phyloP scores from a whole-genome alignment of 2,888 invertebrate species.

The Pristionchus maxplancki region DNA sequence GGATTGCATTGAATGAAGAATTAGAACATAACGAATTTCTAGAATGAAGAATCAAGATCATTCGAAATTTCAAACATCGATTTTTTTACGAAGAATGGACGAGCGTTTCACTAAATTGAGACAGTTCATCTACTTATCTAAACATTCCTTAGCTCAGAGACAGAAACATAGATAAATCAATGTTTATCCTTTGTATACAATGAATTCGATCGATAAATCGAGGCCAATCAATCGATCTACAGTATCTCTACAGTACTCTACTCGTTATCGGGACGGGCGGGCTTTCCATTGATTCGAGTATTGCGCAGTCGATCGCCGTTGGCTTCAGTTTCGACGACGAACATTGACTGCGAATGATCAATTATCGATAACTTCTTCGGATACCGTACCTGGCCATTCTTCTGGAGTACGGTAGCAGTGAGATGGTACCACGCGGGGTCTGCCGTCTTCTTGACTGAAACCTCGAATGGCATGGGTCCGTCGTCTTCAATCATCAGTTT shows the following conservation, averaged over 20 bases:
- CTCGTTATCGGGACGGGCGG: conserved; percentile 7
- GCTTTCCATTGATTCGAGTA: conserved; percentile 28
- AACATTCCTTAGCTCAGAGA: too few relatives aligned
- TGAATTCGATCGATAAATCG: conserved; percentile 31
- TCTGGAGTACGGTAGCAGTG: not conserved
- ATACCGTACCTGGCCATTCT: conserved; percentile 3
- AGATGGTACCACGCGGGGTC: conserved; percentile 13
- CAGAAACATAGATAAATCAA: not conserved
- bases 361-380: not conserved
- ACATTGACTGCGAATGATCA: not conserved
- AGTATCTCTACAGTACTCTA: not conserved
- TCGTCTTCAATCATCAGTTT: not conserved
- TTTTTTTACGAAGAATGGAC: too few relatives aligned
- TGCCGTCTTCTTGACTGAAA: not conserved
- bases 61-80: too few relatives aligned
- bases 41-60: too few relatives aligned
- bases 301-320: conserved; percentile 19
- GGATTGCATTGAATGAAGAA: too few relatives aligned
- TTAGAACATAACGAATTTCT: too few relatives aligned
- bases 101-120: too few relatives aligned
- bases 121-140: too few relatives aligned
- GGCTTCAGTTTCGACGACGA: conserved; percentile 24
- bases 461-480: conserved; percentile 15
- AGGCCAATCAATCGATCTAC: conserved; percentile 7
- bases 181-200: conserved; percentile 32